Evolutionary conservation across 2,113 vertebrate species (phyloP), one percentile per base, ranked within the genome.

Genomic region (Onychorhynchus coronatus): DNA sequence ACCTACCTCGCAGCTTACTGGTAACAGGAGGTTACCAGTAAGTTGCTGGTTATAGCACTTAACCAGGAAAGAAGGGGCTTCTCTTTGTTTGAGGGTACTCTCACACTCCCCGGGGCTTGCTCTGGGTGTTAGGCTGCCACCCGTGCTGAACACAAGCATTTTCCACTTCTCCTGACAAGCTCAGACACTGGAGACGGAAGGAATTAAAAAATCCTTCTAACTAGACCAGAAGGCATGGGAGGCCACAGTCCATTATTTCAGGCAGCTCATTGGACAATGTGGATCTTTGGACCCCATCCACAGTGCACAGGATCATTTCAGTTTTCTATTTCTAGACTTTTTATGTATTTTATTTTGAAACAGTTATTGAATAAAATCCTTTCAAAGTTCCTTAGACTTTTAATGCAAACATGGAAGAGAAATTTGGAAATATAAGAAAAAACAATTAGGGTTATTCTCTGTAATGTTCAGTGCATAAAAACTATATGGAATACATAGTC

Each of bases 141-240:
- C 5, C 0, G 1, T 0, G 0, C 31, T 46, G n/a, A 53, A 22
- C 0, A 0, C 18, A 6, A 3, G 3, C 6, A 27, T 83, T 73
- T 80, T 65, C 33, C 33, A 23, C 35, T 76, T 79, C 37, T 63
- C 10, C 61, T 59, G 47, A 25, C 6, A 44, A 67, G 13, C n/a
- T 44, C n/a, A 8, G 17, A 3, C 37, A 13, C 35, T 24, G 37
- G 30, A 72, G 15, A 21, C 33, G 7, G 16, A 58, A 59, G 27
- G 4, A 62, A 88, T 55, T 27, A 2, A 55, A 78, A 85, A 58
- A n/a, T 55, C 19, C 13, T 11, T 81, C 11, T 41, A 25, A 61
- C 4, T 15, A 11, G 41, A 14, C 4, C 31, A 62, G 49, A 56
- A 89, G 17, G 6, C 6, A 35, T 0, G 0, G 6, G 3, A 33